Evolutionary conservation across 2,797 vertebrate species (phyloP), one percentile per base, ranked within the genome.

Genomic region (Myotis planiceps): DNA sequence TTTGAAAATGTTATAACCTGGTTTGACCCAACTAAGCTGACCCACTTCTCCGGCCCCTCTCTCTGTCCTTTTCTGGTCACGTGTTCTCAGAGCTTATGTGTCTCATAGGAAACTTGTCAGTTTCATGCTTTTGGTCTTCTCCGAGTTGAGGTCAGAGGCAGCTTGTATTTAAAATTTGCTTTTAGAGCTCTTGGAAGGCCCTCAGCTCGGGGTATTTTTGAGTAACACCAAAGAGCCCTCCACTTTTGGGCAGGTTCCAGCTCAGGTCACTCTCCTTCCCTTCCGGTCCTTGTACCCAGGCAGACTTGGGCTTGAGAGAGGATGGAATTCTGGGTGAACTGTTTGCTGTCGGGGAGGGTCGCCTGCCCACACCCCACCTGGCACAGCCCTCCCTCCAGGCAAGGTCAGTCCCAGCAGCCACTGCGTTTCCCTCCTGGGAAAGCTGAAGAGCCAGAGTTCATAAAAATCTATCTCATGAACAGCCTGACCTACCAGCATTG

Each of bases 391-490:
- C 68, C 90, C 95, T 89, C 90, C 68, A 51, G 88, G 89, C 96
- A 97, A 98, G 94, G 96, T 96, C 97, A 96, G 81, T 55, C 19
- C 81, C 45, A 84, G 83, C 87, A 69, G 71, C 16, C n/a, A 32
- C 71, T 60, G 69, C 29, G 29, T 21, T 63, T 34, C 45, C 75
- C 66, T 66, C 39, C 45, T 27, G 42, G 74, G 92, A 79, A 76
- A 71, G 45, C 51, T 68, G 63, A 82, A 93, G 81, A 93, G 90
- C 95, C 89, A 65, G 93, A 88, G 65, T 95, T 97, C 88, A 87
- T 93, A 92, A 93, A 97, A 95, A 97, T 96, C 97, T 90, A 94
- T 97, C 81, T 96, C 47, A 92, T 97, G 92, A 96, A 90, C 92
- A 68, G 96, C 79, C 89, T 95, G 97, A 95, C 97, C 95, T 95